Evolutionary conservation across 2,797 vertebrate species (phyloP).

Genomic region (Microchirus variegatus): DNA sequence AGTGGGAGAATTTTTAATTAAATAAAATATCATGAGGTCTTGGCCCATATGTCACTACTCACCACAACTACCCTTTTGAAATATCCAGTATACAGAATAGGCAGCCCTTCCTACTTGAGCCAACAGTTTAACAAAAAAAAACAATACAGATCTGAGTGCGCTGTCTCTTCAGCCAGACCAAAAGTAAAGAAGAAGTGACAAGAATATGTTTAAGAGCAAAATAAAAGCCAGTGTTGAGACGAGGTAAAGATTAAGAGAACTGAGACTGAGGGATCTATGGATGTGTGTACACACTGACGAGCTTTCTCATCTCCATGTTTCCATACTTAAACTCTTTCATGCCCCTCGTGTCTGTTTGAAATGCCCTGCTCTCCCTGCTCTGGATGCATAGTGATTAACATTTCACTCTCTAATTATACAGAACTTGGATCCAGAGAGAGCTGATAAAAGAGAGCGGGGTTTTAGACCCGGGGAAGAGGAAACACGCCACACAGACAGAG

Average conservation of each 20-base stretch:
- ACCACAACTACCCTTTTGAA: too few species aligned
- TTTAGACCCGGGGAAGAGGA: conserved; percentile 42
- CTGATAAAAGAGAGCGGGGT: conserved; percentile 68
- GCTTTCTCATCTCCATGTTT: background rate
- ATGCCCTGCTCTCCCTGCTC: conserved; percentile 42
- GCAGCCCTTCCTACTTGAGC: too few species aligned
- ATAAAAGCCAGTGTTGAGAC: conserved; percentile 9
- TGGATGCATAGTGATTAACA: conserved; percentile 66
- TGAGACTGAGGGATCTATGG: background rate
- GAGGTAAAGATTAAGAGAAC: background rate
- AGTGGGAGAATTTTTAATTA: too few species aligned
- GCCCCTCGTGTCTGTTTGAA: conserved; percentile 36
- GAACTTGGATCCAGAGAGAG: conserved; percentile 60
- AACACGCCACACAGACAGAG: conserved; percentile 31
- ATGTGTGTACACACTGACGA: background rate
- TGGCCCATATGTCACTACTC: too few species aligned
- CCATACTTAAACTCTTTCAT: conserved; percentile 1
- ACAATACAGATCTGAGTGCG: too few species aligned
- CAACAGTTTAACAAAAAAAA: too few species aligned
- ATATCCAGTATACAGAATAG: too few species aligned
- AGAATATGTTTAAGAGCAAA: background rate
- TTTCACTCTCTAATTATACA: conserved; percentile 70
- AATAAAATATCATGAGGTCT: too few species aligned
- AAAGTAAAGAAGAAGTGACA: conserved; percentile 11
- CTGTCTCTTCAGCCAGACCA: too few species aligned